Base-by-base conservation (phyloP, 2,888 invertebrate genomes). In the Thymelicus acteon region DNA sequence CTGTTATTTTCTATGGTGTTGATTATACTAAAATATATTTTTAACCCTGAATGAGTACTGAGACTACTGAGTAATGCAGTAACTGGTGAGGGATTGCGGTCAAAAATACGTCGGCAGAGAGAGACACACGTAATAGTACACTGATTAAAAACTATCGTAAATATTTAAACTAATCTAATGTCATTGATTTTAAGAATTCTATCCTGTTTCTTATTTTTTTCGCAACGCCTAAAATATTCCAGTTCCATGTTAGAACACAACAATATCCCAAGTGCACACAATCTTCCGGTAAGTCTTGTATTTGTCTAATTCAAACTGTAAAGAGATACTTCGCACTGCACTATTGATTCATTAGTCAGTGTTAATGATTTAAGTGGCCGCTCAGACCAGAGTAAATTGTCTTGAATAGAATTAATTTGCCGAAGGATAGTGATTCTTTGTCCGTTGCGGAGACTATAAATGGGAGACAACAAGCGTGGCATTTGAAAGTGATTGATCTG, bases 381-480 rank as follows among this genome's bases (percentile, higher is more conserved):
- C 15, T 64, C 52, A 7, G 64, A 54, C 19, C 57, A 58, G 31
- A 58, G 48, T 70, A 64, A 63, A 70, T 70, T 70, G 49, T 63
- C 69, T 70, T 58, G 69, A 64, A 69, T 69, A 69, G 49, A 68
- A 68, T 64, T 64, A 70, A 63, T 70, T 64, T 31, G 47, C 47
- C 39, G 19, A 24, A 49, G 57, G 48, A 58, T 31, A 49, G 60
- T 64, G n/a, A 52, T 48, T 54, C 47, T 63, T 48, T 57, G 62
- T 47, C 13, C n/a, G 49, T 62, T 48, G n/a, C 64, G 12, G 19
- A 40, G 31, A 24, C 70, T 52, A 49, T 63, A 63, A 64, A 64
- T 52, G 70, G 64, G 48, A 58, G 54, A 69, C 69, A 63, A 69
- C 58, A 49, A 58, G 10, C 64, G 19, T 40, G 64, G 58, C 60